Base-by-base conservation (phyloP, 2,797 vertebrate species). In the Catostomus latipinnis region DNA sequence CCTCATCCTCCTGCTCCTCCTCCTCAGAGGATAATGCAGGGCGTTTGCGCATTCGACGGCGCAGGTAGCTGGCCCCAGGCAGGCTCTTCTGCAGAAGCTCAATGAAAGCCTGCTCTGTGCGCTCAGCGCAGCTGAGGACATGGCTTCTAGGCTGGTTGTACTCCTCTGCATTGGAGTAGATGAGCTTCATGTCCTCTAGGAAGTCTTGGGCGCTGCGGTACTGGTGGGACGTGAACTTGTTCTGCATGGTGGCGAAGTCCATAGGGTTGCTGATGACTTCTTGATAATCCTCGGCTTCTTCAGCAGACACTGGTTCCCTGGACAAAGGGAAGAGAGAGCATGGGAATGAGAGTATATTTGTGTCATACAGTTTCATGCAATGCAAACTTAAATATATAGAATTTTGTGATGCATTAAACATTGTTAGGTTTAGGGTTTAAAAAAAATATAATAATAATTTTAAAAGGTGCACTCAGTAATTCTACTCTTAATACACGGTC, bases 201-300 rank as follows among this genome's bases (percentile, higher is more conserved):
- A 98, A 98, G 82, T 99, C 97, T 52, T 95, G 93, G 60, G 94
- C 92, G 0, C 96, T 94, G 50, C 95, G 96, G 86, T 99, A 99
- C 50, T 74, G 88, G 58, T 94, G 92, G 10, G 95, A 95, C 12
- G 92, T 93, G 71, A 96, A 96, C 87, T 99, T 99, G 85, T 89
- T 93, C 91, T 95, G 95, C 93, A 99, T 98, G 0, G 96, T 98
- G 92, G 96, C 95, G 87, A 98, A 97, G 90, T 99, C 97, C 97
- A 99, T 98, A 54, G 97, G 97, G 78, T 90, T 94, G 76, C 93
- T 91, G 88, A 99, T 96, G 78, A 98, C 92, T 49, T 98, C 96
- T 49, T 94, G 92, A 88, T 98, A 98, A 90, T 97, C 96, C 88
- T 98, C 96, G 0, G 96, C 97, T 87, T 98, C 97, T 0, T 98